These are phyloP conservation scores for Ptychochromis oligacanthus DNA, from an alignment of 2,113 vertebrate genomes.

Conservation along the genomic window DNA sequence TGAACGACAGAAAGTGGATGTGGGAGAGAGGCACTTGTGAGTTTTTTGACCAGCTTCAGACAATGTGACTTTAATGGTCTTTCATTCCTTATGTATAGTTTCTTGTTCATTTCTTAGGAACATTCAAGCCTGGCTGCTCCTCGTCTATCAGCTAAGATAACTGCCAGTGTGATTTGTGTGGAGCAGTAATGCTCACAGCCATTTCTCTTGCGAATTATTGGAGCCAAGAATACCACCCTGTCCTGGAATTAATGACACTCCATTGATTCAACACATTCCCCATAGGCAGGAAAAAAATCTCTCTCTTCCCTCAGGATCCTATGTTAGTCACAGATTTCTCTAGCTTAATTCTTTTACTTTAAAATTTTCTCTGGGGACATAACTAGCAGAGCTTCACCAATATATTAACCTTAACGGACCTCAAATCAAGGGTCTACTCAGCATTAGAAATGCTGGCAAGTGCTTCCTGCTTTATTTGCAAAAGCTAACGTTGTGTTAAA, in stretches of 20 bases:
- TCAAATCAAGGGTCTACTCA: conserved; percentile 2
- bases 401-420: conserved; percentile 30
- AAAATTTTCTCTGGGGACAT: conserved; percentile 8
- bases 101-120: conserved; percentile 29
- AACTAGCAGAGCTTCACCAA: neutral
- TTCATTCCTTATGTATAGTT: conserved; percentile 4
- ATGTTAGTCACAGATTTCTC: conserved; percentile 25
- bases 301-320: conserved; percentile 2
- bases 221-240: conserved; percentile 46
- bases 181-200: conserved; percentile 36
- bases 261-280: conserved; percentile 48
- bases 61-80: conserved; percentile 43
- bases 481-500: conserved; percentile 58
- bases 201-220: conserved; percentile 60
- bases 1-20: neutral
- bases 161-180: conserved; percentile 56
- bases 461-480: conserved; percentile 36
- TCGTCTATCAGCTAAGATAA: conserved; percentile 45
- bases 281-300: conserved; percentile 18
- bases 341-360: conserved; percentile 30
- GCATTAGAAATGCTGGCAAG: conserved; percentile 22
- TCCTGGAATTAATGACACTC: conserved; percentile 58
- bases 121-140: conserved; percentile 1
- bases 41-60: conserved; percentile 21
- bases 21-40: neutral